Percentiles rank a stretch among this genome's conserved stretches.
Conservation (phyloP, 1,140 invertebrate genomes). For the Ceratitis capitata region DNA sequence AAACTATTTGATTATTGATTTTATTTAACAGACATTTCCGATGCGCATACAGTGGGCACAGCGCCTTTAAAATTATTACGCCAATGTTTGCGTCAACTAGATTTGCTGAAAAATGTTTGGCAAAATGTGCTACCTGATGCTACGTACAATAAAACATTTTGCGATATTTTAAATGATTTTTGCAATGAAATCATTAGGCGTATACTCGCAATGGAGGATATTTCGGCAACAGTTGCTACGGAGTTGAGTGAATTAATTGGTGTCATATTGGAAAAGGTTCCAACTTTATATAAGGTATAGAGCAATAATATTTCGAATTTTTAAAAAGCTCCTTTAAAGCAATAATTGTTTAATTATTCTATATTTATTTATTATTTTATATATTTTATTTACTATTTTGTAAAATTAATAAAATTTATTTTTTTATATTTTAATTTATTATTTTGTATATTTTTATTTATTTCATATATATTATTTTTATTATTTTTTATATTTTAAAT, state of each 20-base stretch:
- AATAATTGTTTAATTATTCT: no score
- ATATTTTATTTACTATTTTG: no score
- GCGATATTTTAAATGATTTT: slow-evolving; percentile 64
- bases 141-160: slow-evolving; percentile 66
- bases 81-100: slow-evolving; percentile 85
- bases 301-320: no score
- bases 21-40: slow-evolving; percentile 71
- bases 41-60: slow-evolving; percentile 69
- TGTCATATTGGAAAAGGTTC: slow-evolving; percentile 65
- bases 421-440: no score
- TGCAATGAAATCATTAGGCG: slow-evolving; percentile 60
- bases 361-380: no score
- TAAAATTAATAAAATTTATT: no score
- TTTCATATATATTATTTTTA: no score
- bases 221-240: slow-evolving; percentile 64
- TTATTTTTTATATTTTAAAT: no score
- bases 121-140: slow-evolving; percentile 67
- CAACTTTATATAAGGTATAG: slow-evolving; percentile 62
- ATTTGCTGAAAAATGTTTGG: slow-evolving; percentile 88
- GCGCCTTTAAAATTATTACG: slow-evolving; percentile 78
- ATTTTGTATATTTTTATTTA: no score
- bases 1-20: no score
- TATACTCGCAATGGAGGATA: slow-evolving; percentile 65
- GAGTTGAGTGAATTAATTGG: slow-evolving; percentile 67
- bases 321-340: no score